Percentiles rank a stretch among this genome's conserved stretches.
Evolutionary conservation across 2,797 vertebrate genomes (phyloP).

Genomic region (Sebastes minor): DNA sequence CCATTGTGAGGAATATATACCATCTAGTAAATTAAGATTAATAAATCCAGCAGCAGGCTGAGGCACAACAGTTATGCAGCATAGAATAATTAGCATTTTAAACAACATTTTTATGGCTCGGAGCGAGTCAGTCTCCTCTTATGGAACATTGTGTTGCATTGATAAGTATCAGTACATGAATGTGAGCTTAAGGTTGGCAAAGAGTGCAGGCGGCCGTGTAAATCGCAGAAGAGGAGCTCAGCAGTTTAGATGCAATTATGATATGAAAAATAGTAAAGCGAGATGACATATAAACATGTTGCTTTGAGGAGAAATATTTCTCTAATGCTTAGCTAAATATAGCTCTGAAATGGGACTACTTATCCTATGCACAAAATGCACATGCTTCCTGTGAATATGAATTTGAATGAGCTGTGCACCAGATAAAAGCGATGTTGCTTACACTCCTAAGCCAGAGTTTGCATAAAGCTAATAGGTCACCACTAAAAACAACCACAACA

Average conservation of each 20-base stretch:
- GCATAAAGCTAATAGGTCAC: slow-evolving; percentile 3
- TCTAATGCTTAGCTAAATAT: not conserved
- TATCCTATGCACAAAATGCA: not conserved
- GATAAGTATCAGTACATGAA: slow-evolving; percentile 45
- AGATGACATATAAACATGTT: not conserved
- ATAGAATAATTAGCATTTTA: slow-evolving; percentile 34
- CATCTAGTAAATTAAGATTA: not conserved
- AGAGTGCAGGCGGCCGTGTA: not conserved
- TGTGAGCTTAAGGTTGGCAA: slow-evolving; percentile 23
- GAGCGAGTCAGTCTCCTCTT: not conserved
- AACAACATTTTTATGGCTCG: slow-evolving; percentile 6
- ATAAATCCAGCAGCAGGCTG: slow-evolving; percentile 1
- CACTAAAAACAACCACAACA: slow-evolving; percentile 16
- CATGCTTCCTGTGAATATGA: slow-evolving; percentile 1
- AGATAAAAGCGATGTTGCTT: not conserved
- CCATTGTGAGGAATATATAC: not conserved
- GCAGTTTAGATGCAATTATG: slow-evolving; percentile 52
- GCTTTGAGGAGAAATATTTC: slow-evolving; percentile 10
- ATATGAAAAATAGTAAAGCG: slow-evolving; percentile 36
- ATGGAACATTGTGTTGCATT: not conserved
- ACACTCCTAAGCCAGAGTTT: slow-evolving; percentile 4
- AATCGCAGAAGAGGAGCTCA: slow-evolving; percentile 1
- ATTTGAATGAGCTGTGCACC: not conserved
- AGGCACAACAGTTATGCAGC: not conserved
- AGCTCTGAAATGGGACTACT: not conserved